Conservation (phyloP, 1,140 invertebrate species). For the Halotydeus destructor region DNA sequence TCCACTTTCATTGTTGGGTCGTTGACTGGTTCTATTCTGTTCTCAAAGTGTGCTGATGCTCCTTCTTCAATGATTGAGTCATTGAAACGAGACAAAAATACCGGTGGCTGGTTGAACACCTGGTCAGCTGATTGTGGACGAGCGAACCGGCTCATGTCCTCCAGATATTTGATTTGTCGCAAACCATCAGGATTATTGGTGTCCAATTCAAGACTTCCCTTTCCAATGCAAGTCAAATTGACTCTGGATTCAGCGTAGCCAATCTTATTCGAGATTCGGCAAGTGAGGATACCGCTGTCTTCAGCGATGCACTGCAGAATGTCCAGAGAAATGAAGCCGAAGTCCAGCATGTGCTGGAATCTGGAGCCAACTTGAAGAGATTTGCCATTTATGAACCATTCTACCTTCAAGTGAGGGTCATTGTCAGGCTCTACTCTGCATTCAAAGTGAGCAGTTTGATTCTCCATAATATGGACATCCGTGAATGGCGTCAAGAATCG, state of each 20-base stretch:
- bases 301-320: no score
- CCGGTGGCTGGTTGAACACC: background rate
- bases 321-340: constrained; percentile 81
- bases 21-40: constrained; percentile 75
- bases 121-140: constrained; percentile 12
- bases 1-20: constrained; percentile 61
- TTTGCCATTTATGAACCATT: constrained; percentile 75
- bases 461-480: constrained; percentile 54
- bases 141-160: constrained; percentile 38
- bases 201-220: constrained; percentile 58
- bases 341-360: constrained; percentile 41
- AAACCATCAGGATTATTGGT: constrained; percentile 64
- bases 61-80: constrained; percentile 34
- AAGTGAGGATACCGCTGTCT: constrained; percentile 27
- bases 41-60: constrained; percentile 81
- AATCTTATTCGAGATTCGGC: constrained; percentile 24
- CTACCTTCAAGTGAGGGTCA: constrained; percentile 76
- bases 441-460: constrained; percentile 86
- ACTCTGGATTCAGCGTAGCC: constrained; percentile 18
- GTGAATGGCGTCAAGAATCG: constrained; percentile 34
- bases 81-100: background rate
- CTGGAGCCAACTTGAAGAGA: constrained; percentile 47
- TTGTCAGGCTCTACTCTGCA: constrained; percentile 85
- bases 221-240: constrained; percentile 45
- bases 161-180: constrained; percentile 66